These are phyloP conservation scores for Trialeurodes vaporariorum DNA, from an alignment of 1,140 invertebrate species.

Conservation along the genomic window DNA sequence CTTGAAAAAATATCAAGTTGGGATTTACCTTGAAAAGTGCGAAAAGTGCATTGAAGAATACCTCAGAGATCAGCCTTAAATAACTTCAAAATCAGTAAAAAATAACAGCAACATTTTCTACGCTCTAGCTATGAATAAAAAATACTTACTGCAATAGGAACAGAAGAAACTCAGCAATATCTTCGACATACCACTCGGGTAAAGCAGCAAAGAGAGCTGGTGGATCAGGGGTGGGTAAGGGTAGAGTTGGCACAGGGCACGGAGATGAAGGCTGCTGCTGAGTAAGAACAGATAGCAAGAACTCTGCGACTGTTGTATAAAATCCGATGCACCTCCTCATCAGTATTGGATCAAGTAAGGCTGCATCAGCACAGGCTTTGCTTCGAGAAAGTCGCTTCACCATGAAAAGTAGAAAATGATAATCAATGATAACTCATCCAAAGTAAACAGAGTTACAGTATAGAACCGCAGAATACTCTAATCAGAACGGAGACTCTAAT, in stretches of 20 bases:
- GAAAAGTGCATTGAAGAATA: too few relatives aligned
- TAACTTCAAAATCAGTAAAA: too few relatives aligned
- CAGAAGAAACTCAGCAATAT: conserved; percentile 88
- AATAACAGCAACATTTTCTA: too few relatives aligned
- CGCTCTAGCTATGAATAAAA: too few relatives aligned
- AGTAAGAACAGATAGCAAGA: conserved; percentile 53
- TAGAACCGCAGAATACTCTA: too few relatives aligned
- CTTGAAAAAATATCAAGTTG: too few relatives aligned
- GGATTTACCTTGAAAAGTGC: too few relatives aligned
- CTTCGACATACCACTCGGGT: conserved; percentile 94
- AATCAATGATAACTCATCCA: neutral
- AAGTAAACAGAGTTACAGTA: too few relatives aligned
- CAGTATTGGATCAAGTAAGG: conserved; percentile 63
- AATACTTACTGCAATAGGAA: conserved; percentile 81
- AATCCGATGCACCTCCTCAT: conserved; percentile 69
- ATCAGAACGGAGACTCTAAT: too few relatives aligned
- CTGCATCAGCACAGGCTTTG: conserved; percentile 80
- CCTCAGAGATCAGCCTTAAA: too few relatives aligned
- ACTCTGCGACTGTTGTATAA: conserved; percentile 72
- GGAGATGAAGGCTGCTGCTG: conserved; percentile 16
- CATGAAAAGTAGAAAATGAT: conserved; percentile 15
- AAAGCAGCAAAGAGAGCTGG: conserved; percentile 70
- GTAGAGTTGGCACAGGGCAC: conserved; percentile 14
- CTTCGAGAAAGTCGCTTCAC: conserved; percentile 40
- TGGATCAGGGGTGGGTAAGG: conserved; percentile 43